Conservation (phyloP, 2,888 invertebrate species). For the Marasmarcha lunaedactyla region DNA sequence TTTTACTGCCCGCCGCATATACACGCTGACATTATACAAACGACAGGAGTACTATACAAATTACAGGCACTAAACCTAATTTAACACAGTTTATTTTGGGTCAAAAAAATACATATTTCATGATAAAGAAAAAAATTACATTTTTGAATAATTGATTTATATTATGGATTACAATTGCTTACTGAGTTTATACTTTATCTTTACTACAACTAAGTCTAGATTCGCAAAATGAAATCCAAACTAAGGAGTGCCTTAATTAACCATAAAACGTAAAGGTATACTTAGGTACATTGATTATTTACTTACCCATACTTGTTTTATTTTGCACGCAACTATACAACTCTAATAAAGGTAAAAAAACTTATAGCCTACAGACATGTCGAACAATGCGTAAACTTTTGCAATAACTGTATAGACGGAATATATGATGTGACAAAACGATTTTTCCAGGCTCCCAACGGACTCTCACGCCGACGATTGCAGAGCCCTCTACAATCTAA, state of each 20-base stretch:
- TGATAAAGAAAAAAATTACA: too few species aligned
- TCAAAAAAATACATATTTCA: too few species aligned
- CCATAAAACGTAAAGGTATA: too few species aligned
- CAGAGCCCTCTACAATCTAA: background rate
- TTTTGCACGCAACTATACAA: too few species aligned
- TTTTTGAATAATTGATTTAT: too few species aligned
- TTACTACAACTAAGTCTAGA: too few species aligned
- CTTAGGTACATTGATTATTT: too few species aligned
- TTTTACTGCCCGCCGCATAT: conserved; percentile 23
- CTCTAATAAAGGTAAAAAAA: background rate
- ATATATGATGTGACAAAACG: conserved; percentile 1
- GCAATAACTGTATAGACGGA: conserved; percentile 1
- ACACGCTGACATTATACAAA: background rate
- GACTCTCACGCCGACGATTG: background rate
- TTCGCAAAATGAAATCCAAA: too few species aligned
- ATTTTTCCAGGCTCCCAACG: background rate
- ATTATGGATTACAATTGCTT: too few species aligned
- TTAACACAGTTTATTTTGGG: background rate
- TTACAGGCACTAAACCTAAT: background rate
- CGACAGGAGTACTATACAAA: background rate
- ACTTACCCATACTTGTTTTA: too few species aligned
- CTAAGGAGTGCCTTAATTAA: too few species aligned
- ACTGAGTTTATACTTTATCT: too few species aligned
- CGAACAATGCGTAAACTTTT: background rate
- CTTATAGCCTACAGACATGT: background rate